phyloP scores from a whole-genome alignment of 1,140 invertebrate species.

The Oedothorax gibbosus region DNA sequence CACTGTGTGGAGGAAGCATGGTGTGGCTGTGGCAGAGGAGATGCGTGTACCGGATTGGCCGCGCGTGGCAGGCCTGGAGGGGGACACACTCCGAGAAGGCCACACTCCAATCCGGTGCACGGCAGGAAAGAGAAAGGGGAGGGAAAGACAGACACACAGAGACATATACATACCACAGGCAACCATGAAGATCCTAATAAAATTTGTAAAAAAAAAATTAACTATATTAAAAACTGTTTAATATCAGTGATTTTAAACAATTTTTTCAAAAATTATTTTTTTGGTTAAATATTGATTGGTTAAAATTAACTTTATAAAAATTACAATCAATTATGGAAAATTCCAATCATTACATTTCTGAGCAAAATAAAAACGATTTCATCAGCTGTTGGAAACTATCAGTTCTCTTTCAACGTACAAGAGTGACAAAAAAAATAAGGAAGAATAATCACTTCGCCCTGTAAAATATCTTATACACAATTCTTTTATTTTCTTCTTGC shows the following conservation, averaged over 20 bases:
- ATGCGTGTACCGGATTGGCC: constrained; percentile 59
- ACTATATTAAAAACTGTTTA: too few relatives aligned
- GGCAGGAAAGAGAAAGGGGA: constrained; percentile 57
- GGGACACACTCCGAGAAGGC: constrained; percentile 52
- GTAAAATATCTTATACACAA: too few relatives aligned
- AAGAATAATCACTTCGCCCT: not conserved
- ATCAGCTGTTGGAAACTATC: not conserved
- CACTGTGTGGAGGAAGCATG: constrained; percentile 60
- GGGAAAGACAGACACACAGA: constrained; percentile 35
- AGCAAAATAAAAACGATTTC: not conserved
- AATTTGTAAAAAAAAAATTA: too few relatives aligned
- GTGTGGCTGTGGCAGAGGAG: constrained; percentile 60
- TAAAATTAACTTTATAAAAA: too few relatives aligned
- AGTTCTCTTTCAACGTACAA: too few relatives aligned
- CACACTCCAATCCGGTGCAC: constrained; percentile 60
- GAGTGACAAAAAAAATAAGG: too few relatives aligned
- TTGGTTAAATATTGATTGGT: too few relatives aligned
- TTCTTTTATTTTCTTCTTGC: too few relatives aligned
- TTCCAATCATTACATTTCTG: not conserved
- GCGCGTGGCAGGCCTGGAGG: constrained; percentile 50
- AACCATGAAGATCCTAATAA: not conserved
- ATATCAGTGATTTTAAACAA: too few relatives aligned
- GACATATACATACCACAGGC: constrained; percentile 13
- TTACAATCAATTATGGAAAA: too few relatives aligned
- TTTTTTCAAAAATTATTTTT: too few relatives aligned